phyloP scores from a whole-genome alignment of 2,888 invertebrate genomes.

The Euphydryas editha region DNA sequence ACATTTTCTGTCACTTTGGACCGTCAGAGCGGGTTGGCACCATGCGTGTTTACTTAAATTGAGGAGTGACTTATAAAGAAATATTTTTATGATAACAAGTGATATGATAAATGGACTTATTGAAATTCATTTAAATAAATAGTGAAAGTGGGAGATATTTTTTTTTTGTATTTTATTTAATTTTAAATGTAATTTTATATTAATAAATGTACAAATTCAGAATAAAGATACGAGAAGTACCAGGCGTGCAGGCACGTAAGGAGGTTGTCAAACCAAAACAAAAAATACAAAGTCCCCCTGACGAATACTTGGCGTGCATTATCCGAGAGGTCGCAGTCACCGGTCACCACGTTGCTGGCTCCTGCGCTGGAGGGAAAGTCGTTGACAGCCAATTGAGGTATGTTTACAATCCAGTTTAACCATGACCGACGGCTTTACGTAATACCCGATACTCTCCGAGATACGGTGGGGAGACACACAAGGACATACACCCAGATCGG shows the following conservation, averaged over 20 bases:
- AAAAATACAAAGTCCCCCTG: conserved; percentile 59
- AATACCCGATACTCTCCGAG: no score
- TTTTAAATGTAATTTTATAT: neutral
- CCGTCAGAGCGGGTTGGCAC: no score
- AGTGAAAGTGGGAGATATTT: no score
- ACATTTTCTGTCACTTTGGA: no score
- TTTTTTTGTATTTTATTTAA: neutral
- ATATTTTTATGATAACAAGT: no score
- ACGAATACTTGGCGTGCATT: conserved; percentile 86
- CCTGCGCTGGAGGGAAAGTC: conserved; percentile 90
- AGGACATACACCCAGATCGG: no score
- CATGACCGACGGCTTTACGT: no score
- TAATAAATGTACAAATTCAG: conserved; percentile 16
- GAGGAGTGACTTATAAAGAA: no score
- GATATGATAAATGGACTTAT: no score
- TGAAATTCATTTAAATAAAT: no score
- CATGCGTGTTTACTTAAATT: no score
- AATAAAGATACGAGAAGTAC: conserved; percentile 28
- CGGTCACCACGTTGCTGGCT: conserved; percentile 92
- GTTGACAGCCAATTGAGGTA: conserved; percentile 87
- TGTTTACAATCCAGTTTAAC: neutral
- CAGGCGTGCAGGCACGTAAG: neutral
- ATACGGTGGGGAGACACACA: no score
- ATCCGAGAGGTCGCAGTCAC: conserved; percentile 85
- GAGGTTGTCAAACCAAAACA: conserved; percentile 39